Evolutionary conservation across 2,888 invertebrate species (phyloP), one percentile per base, ranked within the genome.

Genomic region (Conus canariensis): DNA sequence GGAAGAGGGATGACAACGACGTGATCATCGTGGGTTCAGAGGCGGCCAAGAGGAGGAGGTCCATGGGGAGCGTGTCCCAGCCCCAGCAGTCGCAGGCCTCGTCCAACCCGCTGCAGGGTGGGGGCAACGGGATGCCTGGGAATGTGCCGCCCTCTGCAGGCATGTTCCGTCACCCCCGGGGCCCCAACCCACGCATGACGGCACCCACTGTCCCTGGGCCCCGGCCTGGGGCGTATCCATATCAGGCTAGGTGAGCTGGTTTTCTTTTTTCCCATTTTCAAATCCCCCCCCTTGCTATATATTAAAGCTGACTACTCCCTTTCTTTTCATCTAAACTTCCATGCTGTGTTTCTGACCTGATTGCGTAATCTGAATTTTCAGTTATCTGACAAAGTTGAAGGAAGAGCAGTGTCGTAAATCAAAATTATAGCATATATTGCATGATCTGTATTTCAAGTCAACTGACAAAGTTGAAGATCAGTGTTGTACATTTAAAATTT

Each of bases 1-100:
- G 67, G 58, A 89, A 59, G 25, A 70, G 22, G 10, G 89, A 89
- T 56, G 89, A 89, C 67, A 85, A 89, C 56, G 89, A 89, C 70
- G 89, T 89, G 58, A 89, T 89, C 14, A 89, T 89, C 59, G 85
- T 89, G 56, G 89, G 89, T 10, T 74, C 85, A 14, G 89, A 89
- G 25, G 89, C 85, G 5, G 67, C 85, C 25, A 45, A 74, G 9
- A 58, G 56, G 14, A 70, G 59, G 82, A 56, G 89, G 82, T 9
- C 77, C 10, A 25, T 25, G 19, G 22, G 19, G 19, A 19, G 7
- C 2, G 58, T 8, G 58, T 58, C 82, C 22, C 19, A 10, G 56
- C 58, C 82, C n/a, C 77, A 74, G 74, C 80, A 83, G 82, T 12
- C 82, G 25, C 82, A 56, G 58, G 22, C 30, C 4, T n/a, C 60